phyloP scores from a whole-genome alignment of 2,797 vertebrate genomes.

The Melanotaenia maccullochi region DNA sequence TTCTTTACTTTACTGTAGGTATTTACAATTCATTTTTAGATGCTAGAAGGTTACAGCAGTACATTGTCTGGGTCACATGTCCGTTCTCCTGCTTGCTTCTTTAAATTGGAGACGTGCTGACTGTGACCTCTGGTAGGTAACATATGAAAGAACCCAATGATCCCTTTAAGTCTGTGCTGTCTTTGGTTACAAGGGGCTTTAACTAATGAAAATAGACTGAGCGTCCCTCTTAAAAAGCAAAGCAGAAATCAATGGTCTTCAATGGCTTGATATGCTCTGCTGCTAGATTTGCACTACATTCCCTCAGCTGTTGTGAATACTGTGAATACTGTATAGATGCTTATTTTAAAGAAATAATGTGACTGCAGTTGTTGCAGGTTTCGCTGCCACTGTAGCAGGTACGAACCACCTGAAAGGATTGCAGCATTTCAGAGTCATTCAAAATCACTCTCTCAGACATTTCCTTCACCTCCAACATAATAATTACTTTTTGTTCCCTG shows the following conservation, averaged over 20 bases:
- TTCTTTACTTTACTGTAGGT: neutral
- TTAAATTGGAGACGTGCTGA: neutral
- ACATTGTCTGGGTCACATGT: neutral
- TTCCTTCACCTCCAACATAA: neutral
- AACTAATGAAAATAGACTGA: neutral
- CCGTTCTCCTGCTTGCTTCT: neutral
- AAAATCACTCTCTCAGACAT: neutral
- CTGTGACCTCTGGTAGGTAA: conserved; percentile 1
- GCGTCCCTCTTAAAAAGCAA: neutral
- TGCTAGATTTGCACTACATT: neutral
- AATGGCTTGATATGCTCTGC: neutral
- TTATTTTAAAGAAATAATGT: neutral
- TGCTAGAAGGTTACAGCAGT: neutral
- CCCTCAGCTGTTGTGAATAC: neutral
- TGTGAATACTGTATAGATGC: neutral
- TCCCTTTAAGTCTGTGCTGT: conserved; percentile 4
- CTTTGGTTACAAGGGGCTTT: conserved; percentile 2
- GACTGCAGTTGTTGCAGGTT: neutral
- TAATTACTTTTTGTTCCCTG: neutral
- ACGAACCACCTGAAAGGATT: neutral
- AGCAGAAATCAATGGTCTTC: neutral
- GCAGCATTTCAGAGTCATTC: neutral
- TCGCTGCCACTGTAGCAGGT: neutral
- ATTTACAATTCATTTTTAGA: neutral
- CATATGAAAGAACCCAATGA: neutral